Percentiles rank a stretch among this genome's conserved stretches.
Evolutionary conservation across 2,797 vertebrate species (phyloP).

Genomic region (Galago senegalensis): DNA sequence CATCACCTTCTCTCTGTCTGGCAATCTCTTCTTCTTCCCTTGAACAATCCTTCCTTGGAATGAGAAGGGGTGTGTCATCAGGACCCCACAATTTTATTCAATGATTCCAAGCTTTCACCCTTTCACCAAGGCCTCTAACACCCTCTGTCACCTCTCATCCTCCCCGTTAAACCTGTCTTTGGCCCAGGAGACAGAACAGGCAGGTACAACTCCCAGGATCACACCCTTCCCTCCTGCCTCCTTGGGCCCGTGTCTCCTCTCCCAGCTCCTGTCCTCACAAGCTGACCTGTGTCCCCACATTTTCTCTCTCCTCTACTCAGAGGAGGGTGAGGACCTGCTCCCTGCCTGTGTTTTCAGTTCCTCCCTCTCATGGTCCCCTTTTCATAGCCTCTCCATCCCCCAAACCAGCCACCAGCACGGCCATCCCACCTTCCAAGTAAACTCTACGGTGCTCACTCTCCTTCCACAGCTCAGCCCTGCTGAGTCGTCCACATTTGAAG

Average conservation of each 20-base stretch:
- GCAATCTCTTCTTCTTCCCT: neutral
- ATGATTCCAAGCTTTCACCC: neutral
- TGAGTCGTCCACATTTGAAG: neutral
- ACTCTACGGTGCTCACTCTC: neutral
- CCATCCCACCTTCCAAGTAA: neutral
- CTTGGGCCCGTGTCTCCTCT: neutral
- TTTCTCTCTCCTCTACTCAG: neutral
- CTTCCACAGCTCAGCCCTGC: neutral
- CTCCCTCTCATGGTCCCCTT: neutral
- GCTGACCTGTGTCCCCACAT: neutral
- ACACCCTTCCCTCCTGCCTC: neutral
- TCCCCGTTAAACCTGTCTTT: neutral
- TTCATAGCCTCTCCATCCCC: neutral
- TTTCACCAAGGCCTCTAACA: neutral
- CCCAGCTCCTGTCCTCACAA: neutral
- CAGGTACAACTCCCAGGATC: neutral
- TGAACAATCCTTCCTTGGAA: neutral
- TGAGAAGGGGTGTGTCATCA: neutral
- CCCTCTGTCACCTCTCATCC: neutral
- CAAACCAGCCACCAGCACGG: neutral
- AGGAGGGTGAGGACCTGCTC: neutral
- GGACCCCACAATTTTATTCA: neutral
- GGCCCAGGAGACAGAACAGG: neutral
- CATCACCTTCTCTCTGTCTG: neutral
- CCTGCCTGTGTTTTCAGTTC: neutral